A percentile compares a stretch with the other conserved stretches of the same genome.
These are phyloP conservation scores for Kryphioiulus occultus DNA, from an alignment of 2,888 invertebrate genomes.

Conservation along the genomic window DNA sequence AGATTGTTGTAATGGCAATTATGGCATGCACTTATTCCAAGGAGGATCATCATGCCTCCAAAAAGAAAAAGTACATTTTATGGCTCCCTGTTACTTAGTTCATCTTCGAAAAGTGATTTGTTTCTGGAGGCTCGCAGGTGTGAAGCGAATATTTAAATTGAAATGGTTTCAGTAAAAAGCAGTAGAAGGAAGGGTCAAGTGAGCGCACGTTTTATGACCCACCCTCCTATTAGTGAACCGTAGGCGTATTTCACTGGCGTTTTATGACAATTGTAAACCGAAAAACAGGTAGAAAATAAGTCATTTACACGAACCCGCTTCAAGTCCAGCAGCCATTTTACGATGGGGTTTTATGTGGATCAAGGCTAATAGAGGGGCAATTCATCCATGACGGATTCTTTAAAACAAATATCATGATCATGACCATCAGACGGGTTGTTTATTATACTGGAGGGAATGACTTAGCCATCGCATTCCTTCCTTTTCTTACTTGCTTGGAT, in stretches of 20 bases:
- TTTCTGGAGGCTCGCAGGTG: background rate
- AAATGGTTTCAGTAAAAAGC: background rate
- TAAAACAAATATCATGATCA: slow-evolving; percentile 15
- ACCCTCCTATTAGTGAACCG: slow-evolving; percentile 11
- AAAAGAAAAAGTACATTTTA: background rate
- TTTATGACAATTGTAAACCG: slow-evolving; percentile 22
- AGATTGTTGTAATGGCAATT: background rate
- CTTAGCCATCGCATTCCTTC: background rate
- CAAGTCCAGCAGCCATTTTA: background rate
- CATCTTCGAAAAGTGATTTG: slow-evolving; percentile 12
- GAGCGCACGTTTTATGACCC: background rate
- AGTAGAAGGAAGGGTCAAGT: background rate
- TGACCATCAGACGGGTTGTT: background rate
- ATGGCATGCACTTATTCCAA: background rate
- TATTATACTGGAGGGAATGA: background rate
- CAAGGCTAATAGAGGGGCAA: slow-evolving; percentile 17
- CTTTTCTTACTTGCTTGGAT: background rate
- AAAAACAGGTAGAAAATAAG: slow-evolving; percentile 6
- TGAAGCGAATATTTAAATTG: slow-evolving; percentile 4
- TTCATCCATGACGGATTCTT: background rate
- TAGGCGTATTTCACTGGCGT: background rate
- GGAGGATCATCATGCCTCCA: background rate
- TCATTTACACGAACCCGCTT: slow-evolving; percentile 24
- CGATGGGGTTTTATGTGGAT: background rate
- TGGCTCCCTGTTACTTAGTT: background rate